Conservation (phyloP, 2,888 invertebrate species). For the Drepanosiphum platanoidis region DNA sequence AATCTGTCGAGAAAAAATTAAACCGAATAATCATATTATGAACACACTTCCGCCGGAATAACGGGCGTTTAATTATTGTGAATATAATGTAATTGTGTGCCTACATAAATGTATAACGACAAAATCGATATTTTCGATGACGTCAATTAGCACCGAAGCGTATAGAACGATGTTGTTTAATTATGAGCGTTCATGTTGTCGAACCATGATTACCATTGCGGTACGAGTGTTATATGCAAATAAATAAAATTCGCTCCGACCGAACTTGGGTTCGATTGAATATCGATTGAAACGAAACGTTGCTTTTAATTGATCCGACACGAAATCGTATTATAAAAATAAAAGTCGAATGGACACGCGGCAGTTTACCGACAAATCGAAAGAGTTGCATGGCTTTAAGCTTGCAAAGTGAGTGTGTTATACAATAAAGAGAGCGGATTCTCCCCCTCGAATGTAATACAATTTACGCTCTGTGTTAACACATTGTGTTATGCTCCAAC, state of each 20-base stretch:
- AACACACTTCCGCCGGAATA: conserved; percentile 1
- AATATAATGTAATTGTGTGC: background rate
- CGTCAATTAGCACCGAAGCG: background rate
- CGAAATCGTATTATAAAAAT: conserved; percentile 1
- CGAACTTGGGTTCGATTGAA: background rate
- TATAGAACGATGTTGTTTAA: too few relatives aligned
- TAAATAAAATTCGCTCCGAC: background rate
- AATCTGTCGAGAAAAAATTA: background rate
- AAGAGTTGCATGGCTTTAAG: background rate
- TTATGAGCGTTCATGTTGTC: too few relatives aligned
- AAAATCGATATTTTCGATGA: background rate
- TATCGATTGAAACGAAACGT: background rate
- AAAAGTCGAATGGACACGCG: background rate
- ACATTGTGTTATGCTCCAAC: background rate
- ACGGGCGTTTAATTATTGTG: background rate
- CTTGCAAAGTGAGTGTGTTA: conserved; percentile 35
- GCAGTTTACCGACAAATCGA: background rate
- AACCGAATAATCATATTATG: too few relatives aligned
- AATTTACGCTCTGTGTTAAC: background rate
- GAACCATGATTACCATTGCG: too few relatives aligned
- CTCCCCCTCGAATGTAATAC: background rate
- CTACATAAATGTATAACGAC: background rate
- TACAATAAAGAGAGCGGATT: conserved; percentile 56
- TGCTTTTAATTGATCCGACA: background rate
- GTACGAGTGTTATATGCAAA: background rate